A percentile compares a stretch with the other conserved stretches of the same genome.
Evolutionary conservation across 2,113 vertebrate genomes (phyloP).

Genomic region (Aptenodytes patagonicus): DNA sequence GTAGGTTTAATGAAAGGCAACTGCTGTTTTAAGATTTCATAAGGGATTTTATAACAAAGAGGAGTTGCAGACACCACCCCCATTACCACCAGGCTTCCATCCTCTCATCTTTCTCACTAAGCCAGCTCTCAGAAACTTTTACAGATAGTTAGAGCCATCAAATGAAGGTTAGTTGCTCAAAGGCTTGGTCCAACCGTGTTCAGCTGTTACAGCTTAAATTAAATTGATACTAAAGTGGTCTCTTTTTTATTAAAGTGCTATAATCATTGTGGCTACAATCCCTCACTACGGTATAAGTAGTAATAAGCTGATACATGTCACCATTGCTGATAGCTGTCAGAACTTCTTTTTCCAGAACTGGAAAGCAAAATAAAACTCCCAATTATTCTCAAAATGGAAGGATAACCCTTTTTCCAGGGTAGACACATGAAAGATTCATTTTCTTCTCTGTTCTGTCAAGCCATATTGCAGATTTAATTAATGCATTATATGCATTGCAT

Average conservation of each 20-base stretch:
- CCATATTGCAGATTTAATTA: not conserved
- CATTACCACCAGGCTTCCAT: conserved; percentile 36
- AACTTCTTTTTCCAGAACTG: not conserved
- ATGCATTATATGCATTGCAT: not conserved
- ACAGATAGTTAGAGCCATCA: conserved; percentile 26
- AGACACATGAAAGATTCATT: not conserved
- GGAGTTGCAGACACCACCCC: conserved; percentile 39
- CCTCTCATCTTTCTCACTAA: not conserved
- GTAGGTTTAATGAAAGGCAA: conserved; percentile 67
- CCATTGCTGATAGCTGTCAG: not conserved
- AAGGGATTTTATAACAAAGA: conserved; percentile 58
- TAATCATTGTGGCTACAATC: conserved; percentile 6
- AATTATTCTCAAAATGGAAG: conserved; percentile 27
- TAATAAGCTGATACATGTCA: not conserved
- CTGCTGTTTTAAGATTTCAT: conserved; percentile 68
- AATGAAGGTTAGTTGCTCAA: conserved; percentile 31
- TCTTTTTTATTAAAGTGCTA: conserved; percentile 34
- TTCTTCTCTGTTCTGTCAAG: not conserved
- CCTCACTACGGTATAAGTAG: not conserved
- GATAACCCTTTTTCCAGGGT: not conserved
- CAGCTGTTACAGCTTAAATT: conserved; percentile 29
- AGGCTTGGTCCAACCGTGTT: conserved; percentile 16
- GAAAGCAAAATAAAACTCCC: conserved; percentile 40
- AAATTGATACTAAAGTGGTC: conserved; percentile 48
- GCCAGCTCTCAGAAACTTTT: conserved; percentile 37